Evolutionary conservation across 2,888 invertebrate genomes (phyloP).

Genomic region (Hermaeophaga mercurialis): DNA sequence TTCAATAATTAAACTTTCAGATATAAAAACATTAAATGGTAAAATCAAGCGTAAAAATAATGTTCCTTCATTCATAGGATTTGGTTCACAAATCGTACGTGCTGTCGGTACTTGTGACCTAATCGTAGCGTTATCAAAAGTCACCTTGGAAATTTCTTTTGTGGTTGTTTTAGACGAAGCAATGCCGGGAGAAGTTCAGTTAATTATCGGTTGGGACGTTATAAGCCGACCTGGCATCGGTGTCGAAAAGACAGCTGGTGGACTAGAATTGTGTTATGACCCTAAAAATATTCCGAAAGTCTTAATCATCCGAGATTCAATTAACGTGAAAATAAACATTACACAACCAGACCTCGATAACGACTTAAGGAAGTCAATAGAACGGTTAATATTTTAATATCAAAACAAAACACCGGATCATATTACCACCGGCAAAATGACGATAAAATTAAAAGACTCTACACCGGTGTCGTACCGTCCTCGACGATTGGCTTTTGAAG

Average conservation of each 20-base stretch:
- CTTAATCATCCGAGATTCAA: too few relatives aligned
- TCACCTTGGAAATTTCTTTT: conserved; percentile 33
- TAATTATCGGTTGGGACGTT: conserved; percentile 17
- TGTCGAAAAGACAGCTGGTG: not conserved
- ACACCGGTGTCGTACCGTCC: conserved; percentile 30
- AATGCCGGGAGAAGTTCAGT: conserved; percentile 24
- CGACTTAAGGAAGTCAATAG: too few relatives aligned
- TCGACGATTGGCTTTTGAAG: conserved; percentile 29
- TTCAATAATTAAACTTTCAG: conserved; percentile 32
- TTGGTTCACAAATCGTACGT: conserved; percentile 25
- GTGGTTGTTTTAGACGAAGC: conserved; percentile 27
- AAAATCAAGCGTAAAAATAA: conserved; percentile 16
- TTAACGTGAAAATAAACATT: too few relatives aligned
- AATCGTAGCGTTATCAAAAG: conserved; percentile 27
- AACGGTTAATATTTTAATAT: not conserved
- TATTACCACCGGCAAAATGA: conserved; percentile 22
- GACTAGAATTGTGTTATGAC: too few relatives aligned
- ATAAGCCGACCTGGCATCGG: conserved; percentile 1
- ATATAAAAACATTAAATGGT: conserved; percentile 20
- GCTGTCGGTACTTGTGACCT: conserved; percentile 30
- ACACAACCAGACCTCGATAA: too few relatives aligned
- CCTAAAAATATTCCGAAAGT: too few relatives aligned
- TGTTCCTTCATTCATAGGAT: conserved; percentile 26
- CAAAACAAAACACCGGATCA: conserved; percentile 29
- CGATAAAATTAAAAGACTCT: conserved; percentile 28